These are phyloP conservation scores for Homarus americanus DNA, from an alignment of 1,140 invertebrate genomes.

Conservation along the genomic window DNA sequence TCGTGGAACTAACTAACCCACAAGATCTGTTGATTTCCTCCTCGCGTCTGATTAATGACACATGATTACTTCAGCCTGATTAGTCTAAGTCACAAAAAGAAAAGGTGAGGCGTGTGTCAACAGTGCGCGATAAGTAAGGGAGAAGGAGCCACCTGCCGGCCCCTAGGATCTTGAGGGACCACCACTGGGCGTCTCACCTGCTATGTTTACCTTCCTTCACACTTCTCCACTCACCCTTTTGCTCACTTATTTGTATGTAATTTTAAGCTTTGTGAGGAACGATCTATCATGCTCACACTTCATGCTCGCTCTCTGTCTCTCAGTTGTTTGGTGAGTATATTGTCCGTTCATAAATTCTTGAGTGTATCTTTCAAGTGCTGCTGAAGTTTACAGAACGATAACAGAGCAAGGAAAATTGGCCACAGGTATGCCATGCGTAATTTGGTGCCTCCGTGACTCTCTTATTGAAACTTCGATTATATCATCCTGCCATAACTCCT, in stretches of 20 bases:
- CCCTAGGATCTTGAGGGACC: background rate
- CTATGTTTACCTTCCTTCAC: conserved; percentile 9
- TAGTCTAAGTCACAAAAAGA: background rate
- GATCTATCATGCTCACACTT: conserved; percentile 15
- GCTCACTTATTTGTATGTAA: conserved; percentile 40
- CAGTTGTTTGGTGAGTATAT: background rate
- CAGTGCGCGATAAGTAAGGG: background rate
- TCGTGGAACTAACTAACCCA: background rate
- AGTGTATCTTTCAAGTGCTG: background rate
- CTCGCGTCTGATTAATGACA: background rate
- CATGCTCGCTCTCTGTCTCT: background rate
- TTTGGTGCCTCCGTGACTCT: background rate
- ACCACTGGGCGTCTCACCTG: too few species aligned
- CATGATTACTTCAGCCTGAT: background rate
- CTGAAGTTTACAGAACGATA: conserved; percentile 9
- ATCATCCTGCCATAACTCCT: background rate
- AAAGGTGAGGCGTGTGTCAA: background rate
- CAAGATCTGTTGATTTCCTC: background rate
- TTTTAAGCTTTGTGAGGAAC: conserved; percentile 27
- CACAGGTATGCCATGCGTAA: conserved; percentile 12
- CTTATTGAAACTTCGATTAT: background rate
- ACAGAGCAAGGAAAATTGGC: conserved; percentile 2
- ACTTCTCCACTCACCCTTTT: background rate
- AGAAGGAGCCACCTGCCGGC: background rate
- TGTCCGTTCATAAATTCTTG: conserved; percentile 9